phyloP scores from a whole-genome alignment of 2,888 invertebrate species.

The Dastarcus helophoroides region DNA sequence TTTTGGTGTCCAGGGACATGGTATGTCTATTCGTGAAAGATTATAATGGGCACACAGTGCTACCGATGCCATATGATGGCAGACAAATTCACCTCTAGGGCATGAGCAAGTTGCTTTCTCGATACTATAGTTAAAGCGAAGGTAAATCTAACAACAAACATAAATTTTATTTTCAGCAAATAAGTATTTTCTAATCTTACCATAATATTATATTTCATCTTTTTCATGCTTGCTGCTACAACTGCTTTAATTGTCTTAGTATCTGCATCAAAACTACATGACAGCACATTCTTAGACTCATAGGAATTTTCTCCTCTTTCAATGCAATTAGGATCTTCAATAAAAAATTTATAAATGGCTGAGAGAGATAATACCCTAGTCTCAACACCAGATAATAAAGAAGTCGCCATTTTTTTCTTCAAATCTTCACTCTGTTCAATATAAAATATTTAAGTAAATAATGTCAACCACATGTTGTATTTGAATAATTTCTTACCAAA shows the following conservation, averaged over 20 bases:
- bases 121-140: constrained; percentile 4
- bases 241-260: constrained; percentile 8
- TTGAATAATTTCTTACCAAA: no score
- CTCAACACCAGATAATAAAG: no score
- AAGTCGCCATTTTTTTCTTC: no score
- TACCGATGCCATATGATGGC: constrained; percentile 10
- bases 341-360: no score
- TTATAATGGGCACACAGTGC: constrained; percentile 8
- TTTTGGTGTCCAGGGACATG: constrained; percentile 10
- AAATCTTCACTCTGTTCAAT: no score
- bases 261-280: constrained; percentile 6
- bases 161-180: not conserved
- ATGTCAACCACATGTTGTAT: no score
- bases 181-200: constrained; percentile 2
- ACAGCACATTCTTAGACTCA: constrained; percentile 8
- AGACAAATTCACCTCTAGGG: constrained; percentile 8
- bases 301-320: constrained; percentile 11
- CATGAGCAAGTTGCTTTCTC: constrained; percentile 6
- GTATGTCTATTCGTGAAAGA: constrained; percentile 7
- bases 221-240: constrained; percentile 10
- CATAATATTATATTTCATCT: constrained; percentile 7
- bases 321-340: no score
- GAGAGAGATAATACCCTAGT: no score
- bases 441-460: no score
- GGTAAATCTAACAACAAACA: constrained; percentile 2